Evolutionary conservation across 2,797 vertebrate genomes (phyloP).

Genomic region (Intellagama lesueurii): DNA sequence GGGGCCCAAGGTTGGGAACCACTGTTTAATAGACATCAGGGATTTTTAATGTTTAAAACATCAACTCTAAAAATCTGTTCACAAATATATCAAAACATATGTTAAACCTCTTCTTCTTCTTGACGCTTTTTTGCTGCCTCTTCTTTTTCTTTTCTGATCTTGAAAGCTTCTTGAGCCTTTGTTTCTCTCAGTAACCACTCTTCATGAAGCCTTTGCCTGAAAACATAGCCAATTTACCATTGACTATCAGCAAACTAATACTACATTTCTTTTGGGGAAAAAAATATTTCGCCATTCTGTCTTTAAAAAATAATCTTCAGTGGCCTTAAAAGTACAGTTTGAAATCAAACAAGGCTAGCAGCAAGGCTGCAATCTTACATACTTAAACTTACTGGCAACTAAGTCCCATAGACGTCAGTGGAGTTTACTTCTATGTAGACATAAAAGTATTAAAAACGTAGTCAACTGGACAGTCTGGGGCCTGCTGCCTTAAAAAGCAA

Average conservation of each 20-base stretch:
- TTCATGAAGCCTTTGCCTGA: constrained; percentile 86
- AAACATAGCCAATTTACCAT: constrained; percentile 55
- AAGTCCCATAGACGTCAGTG: background rate
- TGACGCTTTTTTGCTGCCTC: constrained; percentile 86
- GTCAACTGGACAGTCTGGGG: background rate
- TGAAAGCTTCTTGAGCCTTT: constrained; percentile 92
- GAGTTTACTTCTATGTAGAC: background rate
- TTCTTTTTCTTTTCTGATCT: constrained; percentile 85
- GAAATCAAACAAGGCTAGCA: background rate
- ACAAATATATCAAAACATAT: constrained; percentile 1
- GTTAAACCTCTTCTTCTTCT: constrained; percentile 92
- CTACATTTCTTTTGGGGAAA: background rate
- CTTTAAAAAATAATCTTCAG: background rate
- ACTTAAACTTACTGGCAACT: background rate
- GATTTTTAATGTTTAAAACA: background rate
- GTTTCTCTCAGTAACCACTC: constrained; percentile 92
- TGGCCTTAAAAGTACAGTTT: background rate
- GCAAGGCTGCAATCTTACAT: background rate
- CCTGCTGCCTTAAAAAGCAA: background rate
- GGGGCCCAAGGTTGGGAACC: no score
- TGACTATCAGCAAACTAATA: constrained; percentile 13
- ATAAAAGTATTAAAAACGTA: background rate
- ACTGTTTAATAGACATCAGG: background rate
- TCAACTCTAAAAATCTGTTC: background rate
- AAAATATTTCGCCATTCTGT: background rate